Base-by-base conservation (phyloP, 1,140 invertebrate genomes). In the Sminthurides bifidus region DNA sequence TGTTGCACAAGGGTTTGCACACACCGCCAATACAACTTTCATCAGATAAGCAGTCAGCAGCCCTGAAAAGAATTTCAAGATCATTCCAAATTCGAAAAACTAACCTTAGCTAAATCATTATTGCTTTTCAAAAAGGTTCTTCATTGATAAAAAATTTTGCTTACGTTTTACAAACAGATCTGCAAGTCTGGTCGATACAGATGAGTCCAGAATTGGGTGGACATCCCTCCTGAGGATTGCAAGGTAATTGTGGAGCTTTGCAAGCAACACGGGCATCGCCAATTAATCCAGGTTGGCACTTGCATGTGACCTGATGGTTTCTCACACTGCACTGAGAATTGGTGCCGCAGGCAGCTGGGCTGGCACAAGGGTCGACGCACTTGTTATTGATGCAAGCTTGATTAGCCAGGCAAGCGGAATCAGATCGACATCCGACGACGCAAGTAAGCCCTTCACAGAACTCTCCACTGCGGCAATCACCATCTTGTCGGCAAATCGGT, bases 1-100 rank as follows among this genome's bases (percentile, higher is more conserved):
- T 86, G 67, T 87, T 91, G 65, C 86, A 92, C 19, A 91, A 81
- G 3, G 81, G 75, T 69, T 84, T 81, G 65, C 88, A 92, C 19
- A 84, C 76, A 31, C 84, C 85, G 33, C 77, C 75, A 44, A 88
- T 78, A 70, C 88, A 92, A 57, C 84, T 78, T 72, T 91, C 87
- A 68, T 90, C 84, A 19, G 81, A 79, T 52, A 91, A 70, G 67
- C 89, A 92, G 65, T 84, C 80, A 51, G 73, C 75, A 65, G 91
- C 85, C 61, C 85, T 87, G 59, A 54, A 26, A 49, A 19, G 49
- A 3, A 43, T 10, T 35, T 35, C 21, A 43, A 43, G 24, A 43
- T 19, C n/a, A 43, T 19, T 23, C n/a, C 10, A 43, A 43, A 43
- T 19, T 19, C 24, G 33, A 35, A 35, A 35, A 10, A 10, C 8